Evolutionary conservation across 64 coral and sea anemone species (phyloP), one percentile per base, ranked within the genome.

Genomic region (Cladopsammia gracilis): DNA sequence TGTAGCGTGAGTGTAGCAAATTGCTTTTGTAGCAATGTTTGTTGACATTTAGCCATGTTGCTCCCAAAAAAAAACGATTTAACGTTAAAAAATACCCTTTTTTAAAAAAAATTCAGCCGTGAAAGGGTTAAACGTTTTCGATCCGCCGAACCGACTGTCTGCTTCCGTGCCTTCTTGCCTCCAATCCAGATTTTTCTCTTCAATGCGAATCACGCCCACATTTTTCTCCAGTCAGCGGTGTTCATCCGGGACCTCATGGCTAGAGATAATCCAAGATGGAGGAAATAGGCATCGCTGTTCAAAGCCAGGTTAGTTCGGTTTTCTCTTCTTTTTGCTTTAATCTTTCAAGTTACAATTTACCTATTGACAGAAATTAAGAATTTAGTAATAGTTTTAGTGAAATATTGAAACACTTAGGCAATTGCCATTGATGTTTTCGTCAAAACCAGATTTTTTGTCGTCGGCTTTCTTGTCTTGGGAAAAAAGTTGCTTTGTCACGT

Each of bases 231-330:
- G 50, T 46, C 78, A 48, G 90, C 69, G 79, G 79, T 66, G 0
- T 7, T 45, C 79, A 92, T 92, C 90, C 90, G 90, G 90, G 90
- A 76, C 16, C 25, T 59, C 15, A n/a, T 67, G n/a, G 62, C 25
- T n/a, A 64, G 19, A 56, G 64, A 25, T 20, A 87, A 96, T 86
- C 80, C 95, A 96, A 96, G 64, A 96, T 96, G 95, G 95, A 96
- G 95, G 95, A 96, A 77, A 96, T 93, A 71, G 95, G 95, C 62
- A 96, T 96, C 48, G 56, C 82, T 48, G 87, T 96, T 46, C 91
- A 90, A 79, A 89, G 83, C 34, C 95, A 96, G 95, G 95, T 96
- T 71, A 74, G 89, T 84, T 45, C 16, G 22, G 24, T 54, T 64
- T 58, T 79, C 70, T 84, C 14, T 71, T 53, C 58, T 56, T 62